Evolutionary conservation across 2,888 invertebrate species (phyloP), one percentile per base, ranked within the genome.

Genomic region (Netelia fuscicornis): DNA sequence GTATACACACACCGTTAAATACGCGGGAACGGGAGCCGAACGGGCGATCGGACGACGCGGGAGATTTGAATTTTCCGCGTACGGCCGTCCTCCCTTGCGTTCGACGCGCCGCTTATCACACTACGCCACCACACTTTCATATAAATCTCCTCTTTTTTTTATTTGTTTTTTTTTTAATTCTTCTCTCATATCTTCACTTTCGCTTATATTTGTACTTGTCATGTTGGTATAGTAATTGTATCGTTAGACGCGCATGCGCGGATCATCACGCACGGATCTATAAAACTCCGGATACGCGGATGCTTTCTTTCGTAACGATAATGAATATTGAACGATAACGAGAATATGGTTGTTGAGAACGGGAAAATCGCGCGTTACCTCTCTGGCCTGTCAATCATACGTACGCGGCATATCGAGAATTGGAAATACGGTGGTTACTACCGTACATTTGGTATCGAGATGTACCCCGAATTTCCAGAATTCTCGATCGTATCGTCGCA

Each of bases 381-480:
- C 74, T 85, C n/a, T 68, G 48, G 62, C 52, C 81, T 64, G 58
- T 64, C 42, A 60, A 52, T 37, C 62, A 87, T 86, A 91, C 89
- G 91, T 92, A 90, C 89, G 90, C 89, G 90, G 90, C 91, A 92
- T 88, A 86, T 88, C 93, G 94, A 94, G 90, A 92, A 92, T 93
- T 92, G 93, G 93, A 93, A 93, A 93, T 92, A 84, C 88, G 86
- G 85, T 87, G 82, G 85, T 80, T 74, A 76, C 92, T 37, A 89
- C 91, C 91, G 89, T 87, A 93, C 67, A 80, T 48, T 76, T 93
- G 91, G 92, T 91, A 91, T 92, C 60, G 56, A 42, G 37, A 64
- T 64, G 20, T 71, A 76, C 82, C 75, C 78, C 68, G 75, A 23
- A 37, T 67, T 44, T 52, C 54, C 13, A 64, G 62, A 68, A 67